Base-by-base conservation (phyloP, 2,888 invertebrate genomes). In the Nomada goodeniana region DNA sequence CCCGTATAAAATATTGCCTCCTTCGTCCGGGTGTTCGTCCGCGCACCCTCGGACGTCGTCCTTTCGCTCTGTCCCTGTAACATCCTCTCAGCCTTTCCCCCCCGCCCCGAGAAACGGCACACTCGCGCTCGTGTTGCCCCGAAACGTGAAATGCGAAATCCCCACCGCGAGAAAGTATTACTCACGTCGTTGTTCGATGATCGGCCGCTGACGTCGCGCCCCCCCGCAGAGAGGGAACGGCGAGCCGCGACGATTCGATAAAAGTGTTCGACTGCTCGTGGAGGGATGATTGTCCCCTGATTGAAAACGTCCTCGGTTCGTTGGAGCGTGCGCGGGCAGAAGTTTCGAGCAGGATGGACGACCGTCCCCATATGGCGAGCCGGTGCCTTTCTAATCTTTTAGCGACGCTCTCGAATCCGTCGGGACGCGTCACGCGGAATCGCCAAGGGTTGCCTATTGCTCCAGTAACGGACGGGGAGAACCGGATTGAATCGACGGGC, bases 261-360 rank as follows among this genome's bases (percentile, higher is more conserved):
- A 87, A 90, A 90, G 80, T 83, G 86, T 85, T 90, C 88, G 87
- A 84, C 86, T 80, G 88, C 86, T 88, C 84, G 87, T 88, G 88
- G 89, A 87, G 90, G 90, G 89, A 90, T 89, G 90, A 90, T 90
- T 90, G 89, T 90, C 89, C 89, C 90, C 89, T 90, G 89, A 90
- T 90, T 90, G 89, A 87, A 90, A 90, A 86, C 84, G 84, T 87
- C 86, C 87, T 83, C 88, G 86, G 77, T 64, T 80, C 88, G 88
- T 60, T 76, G 83, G 82, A 85, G 85, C 86, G 88, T 86, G 71
- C 84, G 76, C 74, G 69, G 74, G 55, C 71, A 70, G 63, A 59
- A 67, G 68, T n/a, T 57, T 52, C 42, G 59, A 60, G n/a, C 55
- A 57, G 85, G 72, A 73, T 76, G 73, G 74, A 15, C 53, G 18